A percentile compares a stretch with the other conserved stretches of the same genome.
Conservation (phyloP, 1,140 invertebrate species). For the Xylocopa sonorina region DNA sequence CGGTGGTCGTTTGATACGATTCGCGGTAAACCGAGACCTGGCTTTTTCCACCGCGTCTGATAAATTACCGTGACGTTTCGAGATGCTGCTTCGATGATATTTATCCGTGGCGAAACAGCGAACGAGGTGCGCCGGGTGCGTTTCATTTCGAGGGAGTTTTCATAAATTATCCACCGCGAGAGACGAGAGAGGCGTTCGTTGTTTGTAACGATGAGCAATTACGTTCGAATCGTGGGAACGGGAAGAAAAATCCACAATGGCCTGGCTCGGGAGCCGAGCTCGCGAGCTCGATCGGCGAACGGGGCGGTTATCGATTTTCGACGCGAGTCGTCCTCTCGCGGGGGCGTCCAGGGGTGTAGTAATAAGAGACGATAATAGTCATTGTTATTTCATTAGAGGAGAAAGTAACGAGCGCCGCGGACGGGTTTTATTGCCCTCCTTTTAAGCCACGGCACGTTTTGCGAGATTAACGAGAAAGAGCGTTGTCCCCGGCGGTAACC, state of each 20-base stretch:
- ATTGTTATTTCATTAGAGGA: conserved; percentile 59
- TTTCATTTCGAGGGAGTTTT: background rate
- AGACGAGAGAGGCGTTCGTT: background rate
- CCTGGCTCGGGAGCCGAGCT: background rate
- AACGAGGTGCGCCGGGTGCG: too few relatives aligned
- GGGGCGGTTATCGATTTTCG: conserved; percentile 8
- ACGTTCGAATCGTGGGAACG: too few relatives aligned
- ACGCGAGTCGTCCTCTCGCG: too few relatives aligned
- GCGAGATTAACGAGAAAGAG: conserved; percentile 54
- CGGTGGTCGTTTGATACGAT: conserved; percentile 17
- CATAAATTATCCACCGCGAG: too few relatives aligned
- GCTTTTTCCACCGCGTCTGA: background rate
- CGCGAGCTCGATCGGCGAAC: background rate
- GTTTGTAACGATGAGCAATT: background rate
- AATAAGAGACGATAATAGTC: conserved; percentile 50
- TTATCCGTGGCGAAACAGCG: background rate
- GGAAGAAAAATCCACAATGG: background rate
- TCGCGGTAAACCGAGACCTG: background rate
- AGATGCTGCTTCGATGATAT: background rate
- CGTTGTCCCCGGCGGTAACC: conserved; percentile 12
- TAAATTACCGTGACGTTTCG: background rate
- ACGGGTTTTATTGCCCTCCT: conserved; percentile 40
- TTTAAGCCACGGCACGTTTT: conserved; percentile 55
- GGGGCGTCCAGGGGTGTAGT: background rate
- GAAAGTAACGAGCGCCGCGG: conserved; percentile 16